phyloP scores from a whole-genome alignment of 2,888 invertebrate genomes.

The Tenodera sinensis region DNA sequence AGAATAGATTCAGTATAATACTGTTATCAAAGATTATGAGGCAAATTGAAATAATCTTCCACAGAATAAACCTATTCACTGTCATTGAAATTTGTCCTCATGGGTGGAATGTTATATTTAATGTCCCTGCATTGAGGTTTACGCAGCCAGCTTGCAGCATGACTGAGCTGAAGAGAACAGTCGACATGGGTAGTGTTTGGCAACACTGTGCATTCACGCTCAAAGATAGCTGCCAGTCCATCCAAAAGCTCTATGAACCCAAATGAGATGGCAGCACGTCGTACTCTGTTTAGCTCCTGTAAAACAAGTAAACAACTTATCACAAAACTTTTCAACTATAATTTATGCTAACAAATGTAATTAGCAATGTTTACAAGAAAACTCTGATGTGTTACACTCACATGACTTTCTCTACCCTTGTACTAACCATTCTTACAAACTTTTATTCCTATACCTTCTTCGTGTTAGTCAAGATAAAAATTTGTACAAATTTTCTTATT shows the following conservation, averaged over 20 bases:
- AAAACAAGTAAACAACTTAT: background rate
- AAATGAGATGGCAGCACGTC: constrained; percentile 85
- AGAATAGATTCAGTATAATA: too few species aligned
- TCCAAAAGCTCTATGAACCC: constrained; percentile 87
- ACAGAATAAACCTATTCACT: constrained; percentile 31
- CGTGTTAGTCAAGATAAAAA: too few species aligned
- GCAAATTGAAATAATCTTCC: background rate
- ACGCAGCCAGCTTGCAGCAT: constrained; percentile 77
- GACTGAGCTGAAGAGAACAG: constrained; percentile 83
- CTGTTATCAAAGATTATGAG: too few species aligned
- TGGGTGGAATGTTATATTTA: constrained; percentile 49
- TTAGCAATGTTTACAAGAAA: too few species aligned
- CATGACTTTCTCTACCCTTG: too few species aligned
- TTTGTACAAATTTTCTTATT: too few species aligned
- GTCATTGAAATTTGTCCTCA: constrained; percentile 48
- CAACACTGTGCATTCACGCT: constrained; percentile 80
- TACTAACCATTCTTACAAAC: too few species aligned
- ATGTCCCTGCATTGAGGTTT: constrained; percentile 57
- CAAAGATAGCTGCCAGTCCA: constrained; percentile 80
- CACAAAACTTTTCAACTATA: too few species aligned
- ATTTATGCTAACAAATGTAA: too few species aligned
- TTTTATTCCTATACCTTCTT: too few species aligned
- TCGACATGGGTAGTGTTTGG: constrained; percentile 77
- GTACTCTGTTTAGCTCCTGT: constrained; percentile 85
- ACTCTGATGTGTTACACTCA: too few species aligned